A percentile compares a stretch with the other conserved stretches of the same genome.
phyloP scores from a whole-genome alignment of 2,888 invertebrate genomes.

The Lepetodrilus schrolli region DNA sequence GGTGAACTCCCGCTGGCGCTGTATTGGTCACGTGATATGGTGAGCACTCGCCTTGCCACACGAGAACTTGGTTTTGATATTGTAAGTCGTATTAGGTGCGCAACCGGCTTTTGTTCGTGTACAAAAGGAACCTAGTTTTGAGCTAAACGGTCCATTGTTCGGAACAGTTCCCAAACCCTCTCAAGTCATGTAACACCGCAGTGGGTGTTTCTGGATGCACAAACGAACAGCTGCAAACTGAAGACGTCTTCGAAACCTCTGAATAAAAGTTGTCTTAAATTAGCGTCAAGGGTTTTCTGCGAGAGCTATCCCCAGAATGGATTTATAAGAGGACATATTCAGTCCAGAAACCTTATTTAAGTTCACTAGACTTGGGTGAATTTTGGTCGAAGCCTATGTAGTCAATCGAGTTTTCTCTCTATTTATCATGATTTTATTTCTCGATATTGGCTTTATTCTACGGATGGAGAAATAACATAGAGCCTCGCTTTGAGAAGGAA shows the following conservation, averaged over 20 bases:
- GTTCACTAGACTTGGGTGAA: neutral
- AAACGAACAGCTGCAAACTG: slow-evolving; percentile 2
- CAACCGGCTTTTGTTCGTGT: slow-evolving; percentile 10
- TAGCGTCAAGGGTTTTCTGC: slow-evolving; percentile 6
- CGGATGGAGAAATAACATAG: too few relatives aligned
- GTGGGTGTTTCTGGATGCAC: neutral
- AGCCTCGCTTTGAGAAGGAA: too few relatives aligned
- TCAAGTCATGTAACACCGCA: neutral
- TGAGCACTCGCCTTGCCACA: neutral
- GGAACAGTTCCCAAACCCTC: neutral
- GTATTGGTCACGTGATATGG: slow-evolving; percentile 5
- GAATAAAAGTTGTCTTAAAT: slow-evolving; percentile 23
- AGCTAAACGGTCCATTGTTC: slow-evolving; percentile 1
- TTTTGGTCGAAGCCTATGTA: neutral
- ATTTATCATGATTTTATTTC: neutral
- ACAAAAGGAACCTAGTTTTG: neutral
- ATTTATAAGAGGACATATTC: too few relatives aligned
- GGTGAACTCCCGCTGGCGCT: slow-evolving; percentile 18
- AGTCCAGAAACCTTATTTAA: too few relatives aligned
- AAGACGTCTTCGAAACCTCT: neutral
- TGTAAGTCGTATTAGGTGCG: neutral
- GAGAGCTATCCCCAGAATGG: neutral
- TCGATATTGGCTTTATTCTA: too few relatives aligned
- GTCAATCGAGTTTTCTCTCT: neutral
- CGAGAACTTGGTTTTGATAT: neutral